A percentile compares a stretch with the other conserved stretches of the same genome.
phyloP scores from a whole-genome alignment of 1,140 invertebrate genomes.

The Ectropis grisescens region DNA sequence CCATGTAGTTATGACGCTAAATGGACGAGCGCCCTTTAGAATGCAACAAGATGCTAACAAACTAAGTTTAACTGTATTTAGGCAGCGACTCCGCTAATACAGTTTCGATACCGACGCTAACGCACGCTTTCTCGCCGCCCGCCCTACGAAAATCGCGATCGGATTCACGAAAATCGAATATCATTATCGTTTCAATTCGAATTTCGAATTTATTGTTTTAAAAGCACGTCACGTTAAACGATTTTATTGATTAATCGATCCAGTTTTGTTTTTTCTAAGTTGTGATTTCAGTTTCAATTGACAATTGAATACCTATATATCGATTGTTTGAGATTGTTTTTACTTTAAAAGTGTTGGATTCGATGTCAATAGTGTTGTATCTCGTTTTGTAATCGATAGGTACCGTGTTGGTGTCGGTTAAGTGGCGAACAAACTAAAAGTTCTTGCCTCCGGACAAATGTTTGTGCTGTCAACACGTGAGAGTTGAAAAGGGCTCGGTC shows the following conservation, averaged over 20 bases:
- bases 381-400: conserved; percentile 6
- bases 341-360: too few relatives aligned
- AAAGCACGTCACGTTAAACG: not conserved
- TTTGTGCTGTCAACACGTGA: conserved; percentile 52
- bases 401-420: conserved; percentile 20
- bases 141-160: conserved; percentile 26
- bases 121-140: conserved; percentile 57
- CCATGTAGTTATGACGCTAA: too few relatives aligned
- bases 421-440: conserved; percentile 24
- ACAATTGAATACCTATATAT: too few relatives aligned
- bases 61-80: conserved; percentile 23
- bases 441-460: conserved; percentile 32
- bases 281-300: too few relatives aligned
- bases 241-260: not conserved
- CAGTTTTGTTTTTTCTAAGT: too few relatives aligned
- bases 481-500: too few relatives aligned
- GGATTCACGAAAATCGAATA: conserved; percentile 9
- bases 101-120: conserved; percentile 38
- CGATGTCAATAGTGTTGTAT: conserved; percentile 1
- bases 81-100: conserved; percentile 39
- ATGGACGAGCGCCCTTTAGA: conserved; percentile 2
- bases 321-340: too few relatives aligned
- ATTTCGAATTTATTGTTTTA: conserved; percentile 2
- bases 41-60: conserved; percentile 19
- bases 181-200: conserved; percentile 1